Evolutionary conservation across 2,797 vertebrate genomes (phyloP).

Genomic region (Orientallactaga sibirica): DNA sequence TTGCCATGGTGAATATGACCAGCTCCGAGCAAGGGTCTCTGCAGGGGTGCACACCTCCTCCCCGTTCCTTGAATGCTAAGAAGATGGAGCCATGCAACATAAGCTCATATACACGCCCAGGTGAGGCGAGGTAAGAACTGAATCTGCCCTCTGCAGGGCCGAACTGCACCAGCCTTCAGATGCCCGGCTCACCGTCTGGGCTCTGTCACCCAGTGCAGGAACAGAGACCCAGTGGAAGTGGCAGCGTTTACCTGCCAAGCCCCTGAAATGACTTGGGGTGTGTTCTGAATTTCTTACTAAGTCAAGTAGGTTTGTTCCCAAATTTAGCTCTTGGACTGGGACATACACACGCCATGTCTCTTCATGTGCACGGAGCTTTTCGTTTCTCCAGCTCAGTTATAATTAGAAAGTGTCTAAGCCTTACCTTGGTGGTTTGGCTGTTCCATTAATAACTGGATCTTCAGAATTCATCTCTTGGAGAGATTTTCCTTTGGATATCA

Average conservation of each 20-base stretch:
- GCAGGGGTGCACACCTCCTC: too few relatives aligned
- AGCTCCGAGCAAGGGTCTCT: neutral
- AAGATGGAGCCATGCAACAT: neutral
- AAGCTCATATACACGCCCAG: neutral
- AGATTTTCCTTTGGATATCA: neutral
- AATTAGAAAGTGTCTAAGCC: slow-evolving; percentile 47
- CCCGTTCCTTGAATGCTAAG: neutral
- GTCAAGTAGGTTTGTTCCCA: neutral
- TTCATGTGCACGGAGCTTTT: neutral
- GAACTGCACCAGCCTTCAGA: neutral
- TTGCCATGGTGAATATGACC: rapidly evolving
- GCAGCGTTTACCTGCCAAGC: neutral
- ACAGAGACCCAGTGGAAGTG: neutral
- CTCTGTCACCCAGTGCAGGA: neutral
- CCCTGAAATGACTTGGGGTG: neutral
- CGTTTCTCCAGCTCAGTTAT: slow-evolving; percentile 41
- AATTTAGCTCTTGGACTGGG: neutral
- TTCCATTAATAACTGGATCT: slow-evolving; percentile 48
- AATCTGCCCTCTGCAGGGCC: neutral
- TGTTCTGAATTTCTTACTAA: neutral
- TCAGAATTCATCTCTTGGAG: slow-evolving; percentile 33
- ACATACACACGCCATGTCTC: neutral
- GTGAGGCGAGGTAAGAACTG: neutral
- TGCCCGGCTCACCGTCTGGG: neutral
- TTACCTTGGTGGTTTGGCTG: slow-evolving; percentile 14